Evolutionary conservation across 1,140 invertebrate genomes (phyloP).

Genomic region (Cherax quadricarinatus): DNA sequence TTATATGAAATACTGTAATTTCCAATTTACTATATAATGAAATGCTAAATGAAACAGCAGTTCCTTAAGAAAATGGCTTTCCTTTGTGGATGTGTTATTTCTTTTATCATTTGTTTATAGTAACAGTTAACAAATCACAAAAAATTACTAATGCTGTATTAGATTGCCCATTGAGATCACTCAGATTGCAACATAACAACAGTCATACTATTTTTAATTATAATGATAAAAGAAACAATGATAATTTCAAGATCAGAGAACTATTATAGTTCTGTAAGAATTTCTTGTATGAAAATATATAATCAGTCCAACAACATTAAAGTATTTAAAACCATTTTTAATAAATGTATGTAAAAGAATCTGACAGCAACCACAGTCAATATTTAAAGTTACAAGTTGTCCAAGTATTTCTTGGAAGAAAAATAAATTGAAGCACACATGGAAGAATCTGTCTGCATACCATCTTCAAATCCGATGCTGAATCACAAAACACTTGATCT

Average conservation of each 20-base stretch:
- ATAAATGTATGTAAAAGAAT: background rate
- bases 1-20: background rate
- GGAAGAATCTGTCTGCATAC: conserved; percentile 28
- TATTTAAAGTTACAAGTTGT: background rate
- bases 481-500: conserved; percentile 49
- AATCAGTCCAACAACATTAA: background rate
- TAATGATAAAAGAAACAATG: conserved; percentile 1
- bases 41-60: background rate
- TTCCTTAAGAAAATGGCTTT: background rate
- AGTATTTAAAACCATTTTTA: background rate
- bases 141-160: background rate
- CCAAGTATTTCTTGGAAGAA: conserved; percentile 23
- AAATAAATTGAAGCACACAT: background rate
- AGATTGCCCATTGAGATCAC: too few relatives aligned
- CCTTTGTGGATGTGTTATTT: background rate
- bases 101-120: background rate
- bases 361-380: background rate
- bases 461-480: conserved; percentile 35
- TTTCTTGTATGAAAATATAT: background rate
- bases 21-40: background rate
- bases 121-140: background rate
- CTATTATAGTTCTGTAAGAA: background rate
- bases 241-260: background rate
- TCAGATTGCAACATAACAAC: too few relatives aligned
- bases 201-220: background rate